A percentile compares a stretch with the other conserved stretches of the same genome.
These are phyloP conservation scores for Oscarella lobularis DNA, from an alignment of 37 sponge, comb jelly and placozoan species.

Conservation along the genomic window DNA sequence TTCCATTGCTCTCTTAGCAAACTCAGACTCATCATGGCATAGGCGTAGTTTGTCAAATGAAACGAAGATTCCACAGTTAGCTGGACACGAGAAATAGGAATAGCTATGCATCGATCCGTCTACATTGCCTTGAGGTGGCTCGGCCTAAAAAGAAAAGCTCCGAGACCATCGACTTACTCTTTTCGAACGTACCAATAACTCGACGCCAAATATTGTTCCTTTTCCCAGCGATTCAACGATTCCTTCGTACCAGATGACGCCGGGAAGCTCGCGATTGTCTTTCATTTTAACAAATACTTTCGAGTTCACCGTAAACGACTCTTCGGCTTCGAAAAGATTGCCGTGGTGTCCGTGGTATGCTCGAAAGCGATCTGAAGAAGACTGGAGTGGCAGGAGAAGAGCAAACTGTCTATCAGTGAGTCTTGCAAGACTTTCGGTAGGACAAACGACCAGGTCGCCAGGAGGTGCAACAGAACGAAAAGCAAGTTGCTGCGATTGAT, in stretches of 20 bases:
- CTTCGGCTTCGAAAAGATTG: conserved; percentile 2
- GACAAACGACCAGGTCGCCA: not conserved
- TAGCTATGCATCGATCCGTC: conserved; percentile 24
- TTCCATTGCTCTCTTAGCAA: not conserved
- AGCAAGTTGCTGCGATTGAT: not conserved
- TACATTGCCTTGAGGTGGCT: conserved; percentile 16
- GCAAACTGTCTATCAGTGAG: not conserved
- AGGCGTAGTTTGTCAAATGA: conserved; percentile 15
- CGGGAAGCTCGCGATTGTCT: not conserved
- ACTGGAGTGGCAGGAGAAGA: not conserved
- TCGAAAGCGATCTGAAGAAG: not conserved
- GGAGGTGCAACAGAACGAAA: not conserved
- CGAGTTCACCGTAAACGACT: not conserved
- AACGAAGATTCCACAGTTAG: conserved; percentile 40
- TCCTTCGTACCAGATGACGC: not conserved
- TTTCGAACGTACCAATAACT: conserved; percentile 27
- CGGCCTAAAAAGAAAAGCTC: conserved; percentile 6
- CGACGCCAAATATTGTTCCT: conserved; percentile 53
- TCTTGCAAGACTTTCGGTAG: not conserved
- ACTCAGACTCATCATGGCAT: not conserved
- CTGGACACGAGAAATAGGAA: conserved; percentile 26
- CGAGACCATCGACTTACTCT: conserved; percentile 14
- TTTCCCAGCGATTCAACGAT: not conserved
- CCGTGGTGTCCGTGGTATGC: not conserved
- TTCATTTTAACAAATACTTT: not conserved